Evolutionary conservation across 2,888 invertebrate genomes (phyloP), one percentile per base, ranked within the genome.

Genomic region (Osmoderma eremita): DNA sequence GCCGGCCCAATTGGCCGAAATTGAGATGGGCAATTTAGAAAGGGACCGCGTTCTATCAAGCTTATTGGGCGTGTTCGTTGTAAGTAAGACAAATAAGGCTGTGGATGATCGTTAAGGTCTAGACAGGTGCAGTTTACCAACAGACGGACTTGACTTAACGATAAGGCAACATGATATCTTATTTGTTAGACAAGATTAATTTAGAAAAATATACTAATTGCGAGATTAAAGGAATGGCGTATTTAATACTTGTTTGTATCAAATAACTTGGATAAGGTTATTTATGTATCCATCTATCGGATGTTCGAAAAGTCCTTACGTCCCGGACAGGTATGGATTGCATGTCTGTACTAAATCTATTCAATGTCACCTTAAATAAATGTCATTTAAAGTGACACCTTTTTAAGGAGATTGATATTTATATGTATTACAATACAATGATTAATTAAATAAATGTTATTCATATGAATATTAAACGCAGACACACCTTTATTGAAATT

Each of bases 11-110:
- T 48, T 48, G 48, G 48, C 18, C 48, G 48, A 48, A n/a, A 48
- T 48, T 48, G 48, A 20, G 48, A 48, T 3, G 17, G 20, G 48
- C 48, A 48, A 48, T 48, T 48, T 48, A 48, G 20, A 48, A 48
- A 48, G 48, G 48, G 48, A 48, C 48, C 48, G 48, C 18, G 20
- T 48, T 48, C 48, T 48, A 48, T 48, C 48, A 48, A 48, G 48
- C 30, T 8, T 20, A 18, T 20, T 48, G 48, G 48, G 48, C 48
- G 48, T 48, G 48, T 48, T 20, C 18, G 18, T 48, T 48, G 48
- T 18, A 48, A 48, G 48, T 30, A 30, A 30, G 30, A 48, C 48
- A 48, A 48, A 48, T 48, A 48, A 48, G 48, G 48, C 48, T 48
- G 18, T 18, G 18, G 48, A 48, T 48, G 20, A 48, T 48, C 48